Base-by-base conservation (phyloP, 2,797 vertebrate species). In the Lutjanus argentimaculatus region DNA sequence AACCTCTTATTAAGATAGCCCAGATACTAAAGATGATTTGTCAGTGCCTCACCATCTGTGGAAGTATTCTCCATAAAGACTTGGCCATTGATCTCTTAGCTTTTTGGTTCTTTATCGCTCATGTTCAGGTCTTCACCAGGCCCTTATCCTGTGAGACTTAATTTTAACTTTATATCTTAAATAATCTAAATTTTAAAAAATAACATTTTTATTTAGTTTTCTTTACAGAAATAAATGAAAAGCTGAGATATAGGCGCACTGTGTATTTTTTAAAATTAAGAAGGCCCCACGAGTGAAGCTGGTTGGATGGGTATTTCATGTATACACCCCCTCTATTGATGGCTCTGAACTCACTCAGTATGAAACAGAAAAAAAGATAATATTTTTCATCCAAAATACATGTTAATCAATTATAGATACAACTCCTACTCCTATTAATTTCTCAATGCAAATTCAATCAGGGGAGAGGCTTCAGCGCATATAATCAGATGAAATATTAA, bases 391-490 rank as follows among this genome's bases (percentile, higher is more conserved):
- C 14, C 13, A 59, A 67, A 67, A 25, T 72, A 17, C 5, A 55
- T 57, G 9, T 71, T 36, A 67, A 77, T 46, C 8, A 58, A 53
- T 58, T 52, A 51, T 15, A 67, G 61, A 75, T 57, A 36, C 30
- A 36, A 36, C 30, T 36, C 30, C 30, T 36, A 36, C 30, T 36
- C 30, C 30, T 36, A 36, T 36, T 6, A 36, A 36, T 36, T 36
- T 36, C 64, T 55, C 25, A 64, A 58, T 67, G 30, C 40, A 53
- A 76, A 80, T 71, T 57, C 15, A 79, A 46, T 79, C 59, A 66
- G n/a, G 10, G 68, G 58, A 48, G 53, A 77, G 19, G 40, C 22
- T 14, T 6, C 13, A 57, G 55, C 9, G 19, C 16, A 36, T 36
- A 22, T 61, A 56, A 67, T 72, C 11, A 0, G 7, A 66, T 72